Evolutionary conservation across 2,797 vertebrate species (phyloP), one percentile per base, ranked within the genome.

Genomic region (Myripristis murdjan): DNA sequence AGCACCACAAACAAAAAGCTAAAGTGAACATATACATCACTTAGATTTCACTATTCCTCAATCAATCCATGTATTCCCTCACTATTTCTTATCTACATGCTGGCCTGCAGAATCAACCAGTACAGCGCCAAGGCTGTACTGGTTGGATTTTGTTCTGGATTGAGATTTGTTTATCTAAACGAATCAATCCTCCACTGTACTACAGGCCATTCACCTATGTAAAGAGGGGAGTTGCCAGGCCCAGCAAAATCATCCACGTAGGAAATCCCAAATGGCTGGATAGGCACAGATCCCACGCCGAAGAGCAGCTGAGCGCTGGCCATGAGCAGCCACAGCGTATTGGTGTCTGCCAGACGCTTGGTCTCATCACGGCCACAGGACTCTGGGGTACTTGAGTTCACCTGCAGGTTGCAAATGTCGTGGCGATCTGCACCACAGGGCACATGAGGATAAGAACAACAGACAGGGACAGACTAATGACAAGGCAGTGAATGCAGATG

Each of bases 211-310:
- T 85, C 92, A 99, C 97, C 97, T 61, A 99, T 96, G 0, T 99
- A 99, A 0, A 99, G 92, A 0, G 97, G 93, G 0, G 98, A 98
- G 83, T 98, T 99, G 55, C 89, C 95, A 33, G 94, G 89, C 0
- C 95, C 94, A 0, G 98, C 95, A 14, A 97, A 99, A 85, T 99
- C 97, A 0, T 99, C 98, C 9, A 99, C 95, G 0, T 97, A 99
- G 60, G 98, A 99, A 49, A 99, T 98, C 2, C 98, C 98, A n/a
- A 97, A 99, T 0, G 98, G 98, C 74, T 99, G 98, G 76, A 99
- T 97, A 76, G 98, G 98, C 63, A 98, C 98, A 0, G 98, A 97
- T 24, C 98, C 98, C 0, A 98, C 88, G 0, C 98, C 98, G 0
- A 97, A 98, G 73, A 99, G 92, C 77, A 99, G 92, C 91, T 99